Conservation (phyloP, 2,797 vertebrate genomes). For the Ispidina picta region DNA sequence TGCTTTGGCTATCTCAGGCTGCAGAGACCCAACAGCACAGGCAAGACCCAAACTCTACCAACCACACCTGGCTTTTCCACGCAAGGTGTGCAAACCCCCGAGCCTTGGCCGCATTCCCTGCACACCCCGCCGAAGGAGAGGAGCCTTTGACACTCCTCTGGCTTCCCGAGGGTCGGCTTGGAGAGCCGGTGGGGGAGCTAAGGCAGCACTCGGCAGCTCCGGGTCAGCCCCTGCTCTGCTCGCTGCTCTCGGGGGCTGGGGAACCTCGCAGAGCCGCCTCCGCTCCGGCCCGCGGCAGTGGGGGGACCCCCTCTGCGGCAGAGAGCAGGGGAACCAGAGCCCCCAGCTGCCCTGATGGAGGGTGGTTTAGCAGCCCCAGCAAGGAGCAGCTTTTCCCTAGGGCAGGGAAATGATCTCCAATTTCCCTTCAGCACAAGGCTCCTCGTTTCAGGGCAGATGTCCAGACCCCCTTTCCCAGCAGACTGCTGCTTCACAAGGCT, state of each 20-base stretch:
- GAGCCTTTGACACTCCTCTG: background rate
- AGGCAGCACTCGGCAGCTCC: background rate
- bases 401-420: background rate
- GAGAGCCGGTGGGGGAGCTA: background rate
- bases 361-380: background rate
- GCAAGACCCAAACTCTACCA: background rate
- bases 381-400: background rate
- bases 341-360: rapidly evolving
- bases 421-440: background rate
- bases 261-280: rapidly evolving
- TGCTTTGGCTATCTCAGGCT: background rate
- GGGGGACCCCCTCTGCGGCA: background rate
- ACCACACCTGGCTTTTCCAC: background rate
- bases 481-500: background rate
- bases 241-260: rapidly evolving
- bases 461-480: background rate
- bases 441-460: background rate
- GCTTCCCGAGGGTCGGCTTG: background rate
- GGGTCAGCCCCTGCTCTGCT: background rate
- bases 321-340: background rate
- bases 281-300: background rate
- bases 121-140: background rate
- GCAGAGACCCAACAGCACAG: background rate
- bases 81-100: background rate
- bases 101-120: background rate